A percentile compares a stretch with the other conserved stretches of the same genome.
phyloP scores from a whole-genome alignment of 2,888 invertebrate species.

The Melanostoma mellinum region DNA sequence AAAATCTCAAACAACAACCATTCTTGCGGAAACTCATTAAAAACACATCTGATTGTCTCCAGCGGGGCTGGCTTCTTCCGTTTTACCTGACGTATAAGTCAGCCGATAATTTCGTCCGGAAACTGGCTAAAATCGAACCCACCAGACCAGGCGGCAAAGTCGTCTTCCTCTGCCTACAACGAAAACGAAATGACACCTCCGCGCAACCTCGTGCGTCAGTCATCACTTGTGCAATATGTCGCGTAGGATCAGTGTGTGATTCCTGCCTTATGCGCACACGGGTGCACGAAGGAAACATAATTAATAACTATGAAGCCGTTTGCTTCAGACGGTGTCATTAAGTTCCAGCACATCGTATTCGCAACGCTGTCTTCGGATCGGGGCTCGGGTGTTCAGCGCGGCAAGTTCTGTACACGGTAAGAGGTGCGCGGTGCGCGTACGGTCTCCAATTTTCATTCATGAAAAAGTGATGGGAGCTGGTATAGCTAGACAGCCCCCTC shows the following conservation, averaged over 20 bases:
- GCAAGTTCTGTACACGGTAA: background rate
- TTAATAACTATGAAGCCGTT: conserved; percentile 72
- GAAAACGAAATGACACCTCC: conserved; percentile 40
- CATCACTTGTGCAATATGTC: conserved; percentile 63
- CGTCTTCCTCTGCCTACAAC: conserved; percentile 55
- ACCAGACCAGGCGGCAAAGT: conserved; percentile 29
- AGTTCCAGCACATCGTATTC: conserved; percentile 38
- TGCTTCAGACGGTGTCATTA: conserved; percentile 69
- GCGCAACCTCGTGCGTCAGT: conserved; percentile 47
- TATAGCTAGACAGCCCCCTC: conserved; percentile 48
- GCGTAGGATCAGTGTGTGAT: conserved; percentile 44
- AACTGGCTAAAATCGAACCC: conserved; percentile 68
- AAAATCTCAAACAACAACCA: conserved; percentile 32
- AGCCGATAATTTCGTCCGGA: conserved; percentile 70
- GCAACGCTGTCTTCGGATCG: conserved; percentile 31
- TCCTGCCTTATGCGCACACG: conserved; percentile 61
- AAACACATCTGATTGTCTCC: conserved; percentile 71
- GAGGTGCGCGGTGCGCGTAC: too few species aligned
- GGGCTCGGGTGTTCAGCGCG: background rate
- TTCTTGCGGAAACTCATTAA: conserved; percentile 65
- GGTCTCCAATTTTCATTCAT: conserved; percentile 60
- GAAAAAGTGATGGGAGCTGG: conserved; percentile 57
- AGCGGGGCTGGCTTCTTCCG: conserved; percentile 65
- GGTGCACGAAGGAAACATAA: conserved; percentile 73
- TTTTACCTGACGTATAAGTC: conserved; percentile 70